Base-by-base conservation (phyloP, 2,888 invertebrate genomes). In the Drosophila siamana region DNA sequence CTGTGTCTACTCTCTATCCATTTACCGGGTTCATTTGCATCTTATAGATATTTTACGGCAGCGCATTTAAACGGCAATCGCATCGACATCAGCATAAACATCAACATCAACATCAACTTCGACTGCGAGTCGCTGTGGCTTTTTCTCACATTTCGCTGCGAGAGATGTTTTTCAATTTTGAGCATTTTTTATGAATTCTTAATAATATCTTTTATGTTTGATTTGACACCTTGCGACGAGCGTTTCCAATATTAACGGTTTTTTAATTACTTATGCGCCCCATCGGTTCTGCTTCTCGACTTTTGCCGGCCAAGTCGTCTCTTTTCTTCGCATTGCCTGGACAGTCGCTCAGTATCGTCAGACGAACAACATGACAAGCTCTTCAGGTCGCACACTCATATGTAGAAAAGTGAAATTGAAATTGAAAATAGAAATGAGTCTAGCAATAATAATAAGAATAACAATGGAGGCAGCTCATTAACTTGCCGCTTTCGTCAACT, bases 121-220 rank as follows among this genome's bases (percentile, higher is more conserved):
- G 56, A 84, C 86, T 72, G 74, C 52, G 59, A 50, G n/a, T n/a
- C n/a, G n/a, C n/a, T n/a, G n/a, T n/a, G n/a, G n/a, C 19, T 19
- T 74, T 83, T 84, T 88, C 77, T 86, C 89, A 79, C 89, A 82
- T 88, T 75, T 85, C 66, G 63, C 47, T 38, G 30, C 44, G 47
- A 60, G 55, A 22, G 43, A 30, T 13, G 55, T 65, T 85, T 84
- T 81, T 87, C 79, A 78, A 69, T 83, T 59, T 51, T 80, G 59
- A 59, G 36, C 41, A 69, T 55, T 74, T 72, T 38, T 77, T 83
- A 87, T 83, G 88, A 65, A 81, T 83, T 87, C 86, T 72, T 82
- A 75, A 85, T 86, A 89, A 86, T 89, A 83, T 88, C 71, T 86
- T 83, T 86, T 86, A 86, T 88, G 88, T 86, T 89, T 89, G 89